A percentile compares a stretch with the other conserved stretches of the same genome.
Conservation (phyloP, 2,888 invertebrate genomes). For the Prenolepis imparis region DNA sequence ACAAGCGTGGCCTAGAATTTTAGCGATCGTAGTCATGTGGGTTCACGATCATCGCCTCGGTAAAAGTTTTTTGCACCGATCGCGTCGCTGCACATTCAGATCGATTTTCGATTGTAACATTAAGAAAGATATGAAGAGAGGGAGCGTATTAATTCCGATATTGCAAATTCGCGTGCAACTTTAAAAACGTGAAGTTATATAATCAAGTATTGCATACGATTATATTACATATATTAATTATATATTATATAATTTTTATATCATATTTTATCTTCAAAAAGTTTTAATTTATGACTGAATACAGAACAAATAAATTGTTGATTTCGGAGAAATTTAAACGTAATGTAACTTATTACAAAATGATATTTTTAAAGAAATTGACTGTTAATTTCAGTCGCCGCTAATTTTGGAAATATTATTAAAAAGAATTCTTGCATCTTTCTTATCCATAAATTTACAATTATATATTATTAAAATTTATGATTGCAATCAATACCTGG, state of each 20-base stretch:
- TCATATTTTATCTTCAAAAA: neutral
- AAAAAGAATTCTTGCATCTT: neutral
- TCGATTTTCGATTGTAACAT: slow-evolving; percentile 25
- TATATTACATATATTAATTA: neutral
- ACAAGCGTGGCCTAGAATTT: slow-evolving; percentile 63
- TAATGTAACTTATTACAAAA: neutral
- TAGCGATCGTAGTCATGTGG: slow-evolving; percentile 45
- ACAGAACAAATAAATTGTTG: neutral
- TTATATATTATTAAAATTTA: neutral
- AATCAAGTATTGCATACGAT: neutral
- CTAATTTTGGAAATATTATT: neutral
- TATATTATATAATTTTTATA: neutral
- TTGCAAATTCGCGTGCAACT: neutral
- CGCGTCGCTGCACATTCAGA: slow-evolving; percentile 17
- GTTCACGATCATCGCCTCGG: slow-evolving; percentile 65
- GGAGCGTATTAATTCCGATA: neutral
- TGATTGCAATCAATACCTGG: neutral
- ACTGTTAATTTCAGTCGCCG: neutral
- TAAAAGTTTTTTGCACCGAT: slow-evolving; percentile 52
- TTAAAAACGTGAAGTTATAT: neutral
- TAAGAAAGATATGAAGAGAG: neutral
- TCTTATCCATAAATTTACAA: neutral
- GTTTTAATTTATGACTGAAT: neutral
- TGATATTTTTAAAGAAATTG: neutral
- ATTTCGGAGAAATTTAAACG: neutral